A percentile compares a stretch with the other conserved stretches of the same genome.
phyloP scores from a whole-genome alignment of 2,113 vertebrate genomes.

The Ochotona curzoniae region DNA sequence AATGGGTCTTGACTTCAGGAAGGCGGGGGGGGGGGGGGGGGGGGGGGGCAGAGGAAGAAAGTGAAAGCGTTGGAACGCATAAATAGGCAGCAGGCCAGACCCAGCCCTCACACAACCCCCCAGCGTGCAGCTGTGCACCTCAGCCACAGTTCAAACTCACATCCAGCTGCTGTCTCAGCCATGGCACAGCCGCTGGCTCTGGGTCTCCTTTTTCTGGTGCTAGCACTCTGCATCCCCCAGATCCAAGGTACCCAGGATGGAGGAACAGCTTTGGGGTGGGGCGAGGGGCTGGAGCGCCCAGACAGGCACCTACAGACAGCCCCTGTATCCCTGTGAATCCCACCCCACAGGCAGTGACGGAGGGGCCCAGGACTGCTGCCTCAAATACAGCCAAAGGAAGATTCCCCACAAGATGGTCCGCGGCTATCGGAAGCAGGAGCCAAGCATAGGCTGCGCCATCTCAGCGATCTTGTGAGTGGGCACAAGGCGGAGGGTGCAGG shows the following conservation, averaged over 20 bases:
- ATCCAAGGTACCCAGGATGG: conserved; percentile 72
- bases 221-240: conserved; percentile 64
- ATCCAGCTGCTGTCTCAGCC: neutral
- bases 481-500: neutral
- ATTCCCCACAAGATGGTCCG: neutral
- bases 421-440: conserved; percentile 81
- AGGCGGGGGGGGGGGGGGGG: conserved; percentile 55
- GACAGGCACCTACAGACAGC: neutral
- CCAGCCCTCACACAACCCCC: conserved; percentile 67
- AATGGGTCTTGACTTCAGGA: conserved; percentile 50
- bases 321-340: neutral
- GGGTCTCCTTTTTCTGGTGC: conserved; percentile 60
- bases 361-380: conserved; percentile 82
- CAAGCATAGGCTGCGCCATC: conserved; percentile 68
- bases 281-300: neutral
- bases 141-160: neutral
- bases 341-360: conserved; percentile 78
- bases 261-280: neutral
- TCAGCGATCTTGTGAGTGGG: conserved; percentile 82
- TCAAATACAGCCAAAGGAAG: conserved; percentile 65
- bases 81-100: conserved; percentile 69
- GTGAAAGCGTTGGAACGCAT: conserved; percentile 63
- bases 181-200: conserved; percentile 66
- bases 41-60: conserved; percentile 48
- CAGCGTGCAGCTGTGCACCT: neutral